Base-by-base conservation (phyloP, 1,140 invertebrate genomes). In the Ooceraea biroi region DNA sequence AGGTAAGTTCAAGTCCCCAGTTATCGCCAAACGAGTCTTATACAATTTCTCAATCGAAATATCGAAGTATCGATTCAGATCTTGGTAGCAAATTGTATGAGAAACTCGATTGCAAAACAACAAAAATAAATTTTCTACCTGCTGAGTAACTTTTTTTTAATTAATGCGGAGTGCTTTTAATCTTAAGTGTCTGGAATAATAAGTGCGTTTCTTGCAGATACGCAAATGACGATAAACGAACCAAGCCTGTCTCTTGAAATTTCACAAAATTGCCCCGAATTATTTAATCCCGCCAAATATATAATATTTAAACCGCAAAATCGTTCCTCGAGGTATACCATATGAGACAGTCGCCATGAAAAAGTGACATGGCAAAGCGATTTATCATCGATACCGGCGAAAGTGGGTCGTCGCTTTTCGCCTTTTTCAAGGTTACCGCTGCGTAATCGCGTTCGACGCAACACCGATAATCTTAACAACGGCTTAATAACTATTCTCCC, bases 321-420 rank as follows among this genome's bases (percentile, higher is more conserved):
- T 66, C 10, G 46, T 25, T 2, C 27, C 44, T 25, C 14, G 27
- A 22, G 44, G 66, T 52, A 63, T 12, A 36, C 0, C 14, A 46
- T 11, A 14, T 36, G 57, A 17, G n/a, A 48, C 36, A 44, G 68
- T 65, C 14, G 30, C n/a, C 65, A 22, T 8, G 50, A 69, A 55
- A n/a, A 58, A 30, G 50, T 69, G 58, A 73, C 14, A 17, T 41
- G 72, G 12, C 55, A 22, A 4, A 25, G 30, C 27, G 36, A 80
- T 80, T 80, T 80, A 71, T 80, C 76, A 50, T 17, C n/a, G n/a
- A 27, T 19, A 19, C 0, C 22, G 50, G 63, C 3, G 60, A 80
- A 80, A 80, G 65, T 71, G 50, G 65, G 76, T 57, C 76, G 65
- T 41, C 12, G 36, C 36, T 77, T 68, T 77, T 44, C 44, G 30